A percentile compares a stretch with the other conserved stretches of the same genome.
Conservation (phyloP, 2,888 invertebrate species). For the Podabrus alpinus region DNA sequence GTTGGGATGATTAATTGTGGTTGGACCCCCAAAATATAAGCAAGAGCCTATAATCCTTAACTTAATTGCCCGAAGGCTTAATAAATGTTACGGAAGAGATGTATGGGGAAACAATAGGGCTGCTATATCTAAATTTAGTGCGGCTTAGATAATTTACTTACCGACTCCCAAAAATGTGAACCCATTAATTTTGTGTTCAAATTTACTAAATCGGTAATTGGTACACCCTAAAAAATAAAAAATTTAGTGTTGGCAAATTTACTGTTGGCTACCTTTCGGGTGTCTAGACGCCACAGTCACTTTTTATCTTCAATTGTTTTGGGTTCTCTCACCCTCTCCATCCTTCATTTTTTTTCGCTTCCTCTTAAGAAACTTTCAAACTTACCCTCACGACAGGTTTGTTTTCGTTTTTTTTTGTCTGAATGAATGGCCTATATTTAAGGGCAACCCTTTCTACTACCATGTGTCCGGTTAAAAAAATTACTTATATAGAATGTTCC, state of each 20-base stretch:
- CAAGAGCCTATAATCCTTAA: conserved; percentile 10
- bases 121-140: not conserved
- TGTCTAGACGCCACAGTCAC: not conserved
- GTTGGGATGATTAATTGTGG: not conserved
- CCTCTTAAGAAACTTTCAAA: not conserved
- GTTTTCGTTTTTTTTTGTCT: not conserved
- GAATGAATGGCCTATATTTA: not conserved
- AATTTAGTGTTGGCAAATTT: too few relatives aligned
- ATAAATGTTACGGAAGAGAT: conserved; percentile 20
- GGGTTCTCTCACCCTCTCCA: not conserved
- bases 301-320: not conserved
- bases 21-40: conserved; percentile 8
- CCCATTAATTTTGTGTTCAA: not conserved
- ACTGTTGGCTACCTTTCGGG: too few relatives aligned
- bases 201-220: not conserved
- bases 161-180: not conserved
- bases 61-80: conserved; percentile 21
- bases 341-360: not conserved
- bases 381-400: not conserved
- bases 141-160: conserved; percentile 5
- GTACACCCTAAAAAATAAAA: too few relatives aligned
- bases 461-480: not conserved
- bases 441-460: not conserved
- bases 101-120: conserved; percentile 12
- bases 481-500: not conserved